Base-by-base conservation (phyloP, 92 coral and sea anemone species). In the Palythoa caribaeorum region DNA sequence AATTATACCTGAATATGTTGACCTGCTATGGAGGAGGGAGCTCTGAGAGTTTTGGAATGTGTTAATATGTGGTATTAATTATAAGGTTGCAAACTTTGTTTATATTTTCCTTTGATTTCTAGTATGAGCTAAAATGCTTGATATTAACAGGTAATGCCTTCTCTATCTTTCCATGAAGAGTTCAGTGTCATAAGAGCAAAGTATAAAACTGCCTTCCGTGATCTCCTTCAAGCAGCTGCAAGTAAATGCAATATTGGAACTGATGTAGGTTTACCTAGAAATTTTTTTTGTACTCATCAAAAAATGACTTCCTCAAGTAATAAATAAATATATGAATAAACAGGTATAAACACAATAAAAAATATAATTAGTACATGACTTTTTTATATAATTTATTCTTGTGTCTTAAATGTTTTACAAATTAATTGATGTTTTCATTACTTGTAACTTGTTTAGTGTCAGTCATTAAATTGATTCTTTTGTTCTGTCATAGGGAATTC, bases 81-180 rank as follows among this genome's bases (percentile, higher is more conserved):
- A 28, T 28, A 28, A 28, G 28, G 28, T 28, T 28, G 50, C 50
- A 44, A 44, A 44, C 50, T 44, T 44, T 44, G 50, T 44, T 44
- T 44, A 44, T 44, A 3, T 44, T 44, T 44, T 44, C 50, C 7
- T 44, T 44, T 44, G 50, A 44, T 8, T 4, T 44, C 0, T 44
- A 65, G 5, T 20, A 5, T 20, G 13, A 35, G 38, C 39, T 20
- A 16, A 28, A 10, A 19, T 9, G 35, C 37, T 20, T 11, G 17
- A 6, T 63, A 5, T 10, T 37, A 9, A 5, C 71, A 97, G 99
- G 98, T 97, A 72, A 91, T 97, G 95, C 98, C 99, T 1, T 83
- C 97, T 2, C 95, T 97, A 77, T 94, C 98, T 60, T 94, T 97
- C 78, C 92, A 92, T 85, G 99, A 97, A 68, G 99, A 97, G 84